Percentiles rank a stretch among this genome's conserved stretches.
Evolutionary conservation across 2,113 vertebrate genomes (phyloP).

Genomic region (Genyomyrus donnyi): DNA sequence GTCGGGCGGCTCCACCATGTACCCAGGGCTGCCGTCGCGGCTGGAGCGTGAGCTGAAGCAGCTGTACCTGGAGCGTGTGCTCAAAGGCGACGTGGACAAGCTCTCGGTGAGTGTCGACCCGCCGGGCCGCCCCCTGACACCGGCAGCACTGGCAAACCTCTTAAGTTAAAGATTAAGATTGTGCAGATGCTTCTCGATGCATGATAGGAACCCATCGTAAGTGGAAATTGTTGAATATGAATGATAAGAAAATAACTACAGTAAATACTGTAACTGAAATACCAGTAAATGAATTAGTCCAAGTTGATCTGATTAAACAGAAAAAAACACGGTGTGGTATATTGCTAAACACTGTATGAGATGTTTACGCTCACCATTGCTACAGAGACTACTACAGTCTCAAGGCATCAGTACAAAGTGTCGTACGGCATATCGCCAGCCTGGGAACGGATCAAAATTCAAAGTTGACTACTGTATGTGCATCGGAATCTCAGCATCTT

Average conservation of each 20-base stretch:
- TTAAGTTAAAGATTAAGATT: no score
- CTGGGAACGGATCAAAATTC: not conserved
- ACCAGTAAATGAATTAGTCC: no score
- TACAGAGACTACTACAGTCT: no score
- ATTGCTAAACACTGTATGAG: not conserved
- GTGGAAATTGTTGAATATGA: not conserved
- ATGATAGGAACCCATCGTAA: not conserved
- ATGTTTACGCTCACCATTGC: not conserved
- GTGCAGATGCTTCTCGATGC: no score
- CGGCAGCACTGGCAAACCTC: not conserved
- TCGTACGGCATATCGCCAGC: not conserved
- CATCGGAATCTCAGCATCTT: not conserved
- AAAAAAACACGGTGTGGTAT: not conserved
- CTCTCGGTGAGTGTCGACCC: slow-evolving; percentile 66
- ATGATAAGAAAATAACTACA: no score
- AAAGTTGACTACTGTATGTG: not conserved
- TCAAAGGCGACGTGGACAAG: slow-evolving; percentile 84
- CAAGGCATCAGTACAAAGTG: no score
- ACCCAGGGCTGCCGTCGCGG: slow-evolving; percentile 78
- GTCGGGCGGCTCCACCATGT: slow-evolving; percentile 85
- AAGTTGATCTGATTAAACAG: not conserved
- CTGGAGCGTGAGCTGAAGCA: slow-evolving; percentile 84
- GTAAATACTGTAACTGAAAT: no score
- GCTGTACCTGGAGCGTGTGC: slow-evolving; percentile 79
- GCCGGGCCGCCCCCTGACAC: not conserved